Conservation (phyloP, 1,140 invertebrate genomes). For the Lysiphlebus fabarum region DNA sequence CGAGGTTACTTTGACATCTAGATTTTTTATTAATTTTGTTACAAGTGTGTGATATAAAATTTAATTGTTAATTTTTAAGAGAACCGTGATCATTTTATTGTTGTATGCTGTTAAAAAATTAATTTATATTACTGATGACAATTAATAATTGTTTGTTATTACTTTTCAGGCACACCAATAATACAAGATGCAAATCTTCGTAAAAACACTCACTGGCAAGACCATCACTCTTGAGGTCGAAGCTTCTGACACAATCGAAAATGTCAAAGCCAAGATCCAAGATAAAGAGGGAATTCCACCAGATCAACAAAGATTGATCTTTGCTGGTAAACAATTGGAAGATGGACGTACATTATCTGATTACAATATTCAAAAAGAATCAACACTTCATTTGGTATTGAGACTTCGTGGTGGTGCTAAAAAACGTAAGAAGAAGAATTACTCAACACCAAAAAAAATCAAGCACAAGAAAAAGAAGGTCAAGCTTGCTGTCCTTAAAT, state of each 20-base stretch:
- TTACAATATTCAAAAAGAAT: conserved; percentile 93
- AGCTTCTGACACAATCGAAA: conserved; percentile 87
- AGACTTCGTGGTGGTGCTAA: conserved; percentile 94
- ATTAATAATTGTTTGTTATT: not conserved
- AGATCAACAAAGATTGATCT: conserved; percentile 85
- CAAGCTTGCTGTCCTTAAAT: conserved; percentile 96
- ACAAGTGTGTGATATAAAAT: too few relatives aligned
- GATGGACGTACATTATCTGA: conserved; percentile 89
- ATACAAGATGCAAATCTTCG: conserved; percentile 86
- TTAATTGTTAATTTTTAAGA: too few relatives aligned
- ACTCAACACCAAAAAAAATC: conserved; percentile 99
- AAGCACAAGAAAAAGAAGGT: conserved; percentile 99
- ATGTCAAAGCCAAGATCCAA: conserved; percentile 93
- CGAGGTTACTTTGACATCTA: too few relatives aligned
- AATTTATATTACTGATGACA: not conserved
- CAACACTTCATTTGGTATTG: conserved; percentile 87
- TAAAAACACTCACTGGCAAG: conserved; percentile 91
- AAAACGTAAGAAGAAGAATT: conserved; percentile 99
- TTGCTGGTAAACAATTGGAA: conserved; percentile 91
- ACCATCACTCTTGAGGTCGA: conserved; percentile 94
- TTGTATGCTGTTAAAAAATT: too few relatives aligned
- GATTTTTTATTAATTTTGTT: too few relatives aligned
- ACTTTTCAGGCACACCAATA: conserved; percentile 16
- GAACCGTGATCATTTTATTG: too few relatives aligned
- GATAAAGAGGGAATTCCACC: conserved; percentile 87